Conservation (phyloP, 1,140 invertebrate species). For the Calliphora vicina region DNA sequence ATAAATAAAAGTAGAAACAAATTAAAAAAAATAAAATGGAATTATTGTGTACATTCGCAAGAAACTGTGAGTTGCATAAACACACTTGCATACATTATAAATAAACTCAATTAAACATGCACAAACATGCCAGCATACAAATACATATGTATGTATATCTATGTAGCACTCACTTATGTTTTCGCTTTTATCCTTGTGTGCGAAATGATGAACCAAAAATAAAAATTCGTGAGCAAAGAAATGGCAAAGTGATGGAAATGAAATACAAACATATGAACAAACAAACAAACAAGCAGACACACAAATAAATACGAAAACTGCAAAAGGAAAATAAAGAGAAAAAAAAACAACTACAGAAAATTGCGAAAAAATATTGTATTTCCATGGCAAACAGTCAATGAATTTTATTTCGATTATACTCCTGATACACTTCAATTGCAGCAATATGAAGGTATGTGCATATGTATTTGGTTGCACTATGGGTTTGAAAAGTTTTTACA, state of each 20-base stretch:
- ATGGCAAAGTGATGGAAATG: conserved; percentile 9
- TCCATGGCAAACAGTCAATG: background rate
- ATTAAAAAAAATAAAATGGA: background rate
- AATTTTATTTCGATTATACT: conserved; percentile 1
- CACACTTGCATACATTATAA: background rate
- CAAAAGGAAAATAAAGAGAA: background rate
- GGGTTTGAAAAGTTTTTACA: no score
- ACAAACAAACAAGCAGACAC: background rate
- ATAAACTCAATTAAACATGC: conserved; percentile 16
- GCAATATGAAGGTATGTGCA: no score
- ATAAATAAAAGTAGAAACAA: background rate
- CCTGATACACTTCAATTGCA: background rate
- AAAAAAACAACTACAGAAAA: background rate
- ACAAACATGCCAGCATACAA: background rate
- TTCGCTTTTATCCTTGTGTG: background rate
- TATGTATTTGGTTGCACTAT: no score
- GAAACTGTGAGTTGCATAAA: no score
- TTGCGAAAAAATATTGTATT: background rate
- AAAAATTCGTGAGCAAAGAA: background rate
- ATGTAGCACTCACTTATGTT: background rate
- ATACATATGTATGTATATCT: no score
- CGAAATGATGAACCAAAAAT: background rate
- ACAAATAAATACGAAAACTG: background rate
- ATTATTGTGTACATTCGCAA: background rate
- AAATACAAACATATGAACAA: background rate